Percentiles rank a stretch among this genome's conserved stretches.
phyloP scores from a whole-genome alignment of 2,888 invertebrate genomes.

The Ectemnius cavifrons region DNA sequence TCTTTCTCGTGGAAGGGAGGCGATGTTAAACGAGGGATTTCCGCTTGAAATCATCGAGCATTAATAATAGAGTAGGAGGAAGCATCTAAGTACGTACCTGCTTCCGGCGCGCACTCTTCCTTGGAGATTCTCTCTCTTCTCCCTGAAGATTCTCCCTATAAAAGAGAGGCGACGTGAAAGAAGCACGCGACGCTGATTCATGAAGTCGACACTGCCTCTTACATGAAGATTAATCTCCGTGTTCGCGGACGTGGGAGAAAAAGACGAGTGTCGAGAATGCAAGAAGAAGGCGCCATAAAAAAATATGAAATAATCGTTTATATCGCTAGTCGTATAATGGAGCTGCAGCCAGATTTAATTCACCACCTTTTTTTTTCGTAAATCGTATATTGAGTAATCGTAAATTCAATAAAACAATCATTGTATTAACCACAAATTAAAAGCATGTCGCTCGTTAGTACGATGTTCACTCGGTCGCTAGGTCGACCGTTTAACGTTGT shows the following conservation, averaged over 20 bases:
- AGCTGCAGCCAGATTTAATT: not conserved
- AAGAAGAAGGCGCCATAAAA: not conserved
- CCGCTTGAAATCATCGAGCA: not conserved
- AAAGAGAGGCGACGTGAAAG: conserved; percentile 22
- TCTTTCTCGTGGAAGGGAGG: not conserved
- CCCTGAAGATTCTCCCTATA: not conserved
- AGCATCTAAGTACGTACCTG: not conserved
- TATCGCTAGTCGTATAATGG: too few relatives aligned
- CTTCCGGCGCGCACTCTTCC: not conserved
- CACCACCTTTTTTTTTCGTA: not conserved
- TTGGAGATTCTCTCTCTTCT: not conserved
- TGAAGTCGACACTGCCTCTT: conserved; percentile 47
- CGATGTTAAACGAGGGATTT: not conserved
- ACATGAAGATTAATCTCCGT: conserved; percentile 53
- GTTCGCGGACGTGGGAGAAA: not conserved
- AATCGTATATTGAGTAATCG: too few relatives aligned
- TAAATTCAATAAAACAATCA: too few relatives aligned
- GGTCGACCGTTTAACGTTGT: too few relatives aligned
- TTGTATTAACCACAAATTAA: too few relatives aligned
- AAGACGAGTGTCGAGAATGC: not conserved
- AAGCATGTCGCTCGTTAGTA: too few relatives aligned
- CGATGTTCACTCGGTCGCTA: too few relatives aligned
- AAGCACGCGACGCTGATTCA: conserved; percentile 45
- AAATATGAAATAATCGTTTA: conserved; percentile 35
- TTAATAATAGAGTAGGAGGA: not conserved